Base-by-base conservation (phyloP, 1,140 invertebrate genomes). In the Hetaerina americana region DNA sequence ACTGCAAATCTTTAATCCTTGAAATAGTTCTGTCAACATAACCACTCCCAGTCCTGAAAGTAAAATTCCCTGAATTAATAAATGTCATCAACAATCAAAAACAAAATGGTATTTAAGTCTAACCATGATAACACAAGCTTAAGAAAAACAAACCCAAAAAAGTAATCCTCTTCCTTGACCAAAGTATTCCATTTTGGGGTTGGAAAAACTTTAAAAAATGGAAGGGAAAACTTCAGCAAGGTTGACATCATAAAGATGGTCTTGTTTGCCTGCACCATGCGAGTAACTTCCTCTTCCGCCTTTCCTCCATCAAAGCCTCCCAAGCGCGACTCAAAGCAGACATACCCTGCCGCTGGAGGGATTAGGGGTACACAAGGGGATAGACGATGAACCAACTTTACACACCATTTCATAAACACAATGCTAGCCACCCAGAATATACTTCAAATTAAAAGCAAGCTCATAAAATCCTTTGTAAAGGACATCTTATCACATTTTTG, bases 291-390 rank as follows among this genome's bases (percentile, higher is more conserved):
- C 72, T 79, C 76, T 57, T 77, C 71, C 12, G 31, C 10, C 6
- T 76, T 28, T 10, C 74, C 71, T 0, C 71, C 66, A 70, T 78
- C 75, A 5, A 86, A 76, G 26, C 80, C 82, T 6, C 82, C 83
- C 2, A 86, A 75, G 49, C 84, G 74, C 68, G 76, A 79, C 68
- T 85, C 83, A 73, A 86, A 81, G 72, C 83, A 84, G 40, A 86
- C 78, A 69, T 81, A 76, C 28, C 79, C 82, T 26, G 84, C 79
- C 66, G 81, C 83, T 85, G 80, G 75, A 84, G n/a, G n/a, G n/a
- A n/a, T n/a, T n/a, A n/a, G n/a, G n/a, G n/a, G n/a, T n/a, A n/a
- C n/a, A n/a, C n/a, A n/a, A n/a, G n/a, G n/a, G n/a, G n/a, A n/a
- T n/a, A n/a, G n/a, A n/a, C n/a, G n/a, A n/a, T n/a, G n/a, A n/a